Conservation (phyloP, 2,888 invertebrate genomes). For the Adineta ricciae region DNA sequence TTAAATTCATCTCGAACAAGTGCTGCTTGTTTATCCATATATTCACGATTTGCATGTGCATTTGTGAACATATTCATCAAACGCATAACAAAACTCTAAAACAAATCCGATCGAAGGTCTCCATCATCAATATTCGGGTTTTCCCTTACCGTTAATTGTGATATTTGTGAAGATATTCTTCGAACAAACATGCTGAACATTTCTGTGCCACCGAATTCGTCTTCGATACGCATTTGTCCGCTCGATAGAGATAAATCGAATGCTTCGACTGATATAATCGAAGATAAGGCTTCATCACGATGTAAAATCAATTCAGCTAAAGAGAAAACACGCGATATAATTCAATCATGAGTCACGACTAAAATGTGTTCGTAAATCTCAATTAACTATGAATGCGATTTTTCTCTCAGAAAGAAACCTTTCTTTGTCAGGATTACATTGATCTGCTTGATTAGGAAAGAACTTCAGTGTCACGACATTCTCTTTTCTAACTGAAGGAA, state of each 20-base stretch:
- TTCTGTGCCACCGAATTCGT: constrained; percentile 27
- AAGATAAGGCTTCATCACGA: constrained; percentile 31
- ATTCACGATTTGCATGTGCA: not conserved
- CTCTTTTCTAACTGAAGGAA: no score
- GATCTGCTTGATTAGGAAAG: no score
- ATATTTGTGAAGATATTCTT: constrained; percentile 28
- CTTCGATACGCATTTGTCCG: constrained; percentile 32
- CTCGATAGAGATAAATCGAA: constrained; percentile 32
- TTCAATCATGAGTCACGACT: no score
- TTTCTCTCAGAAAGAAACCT: no score
- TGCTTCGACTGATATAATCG: constrained; percentile 28
- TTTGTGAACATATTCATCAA: not conserved
- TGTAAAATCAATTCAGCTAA: constrained; percentile 25
- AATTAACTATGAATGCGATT: no score
- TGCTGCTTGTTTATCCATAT: constrained; percentile 14
- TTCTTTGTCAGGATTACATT: no score
- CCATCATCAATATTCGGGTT: no score
- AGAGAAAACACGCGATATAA: no score
- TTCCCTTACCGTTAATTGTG: constrained; percentile 24
- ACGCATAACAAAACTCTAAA: not conserved
- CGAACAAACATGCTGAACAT: constrained; percentile 27
- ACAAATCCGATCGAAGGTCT: no score
- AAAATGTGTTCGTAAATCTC: no score
- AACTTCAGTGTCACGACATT: no score
- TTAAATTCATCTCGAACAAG: constrained; percentile 83